These are phyloP conservation scores for Larimichthys polyactis DNA, from an alignment of 2,113 vertebrate species.

Conservation along the genomic window DNA sequence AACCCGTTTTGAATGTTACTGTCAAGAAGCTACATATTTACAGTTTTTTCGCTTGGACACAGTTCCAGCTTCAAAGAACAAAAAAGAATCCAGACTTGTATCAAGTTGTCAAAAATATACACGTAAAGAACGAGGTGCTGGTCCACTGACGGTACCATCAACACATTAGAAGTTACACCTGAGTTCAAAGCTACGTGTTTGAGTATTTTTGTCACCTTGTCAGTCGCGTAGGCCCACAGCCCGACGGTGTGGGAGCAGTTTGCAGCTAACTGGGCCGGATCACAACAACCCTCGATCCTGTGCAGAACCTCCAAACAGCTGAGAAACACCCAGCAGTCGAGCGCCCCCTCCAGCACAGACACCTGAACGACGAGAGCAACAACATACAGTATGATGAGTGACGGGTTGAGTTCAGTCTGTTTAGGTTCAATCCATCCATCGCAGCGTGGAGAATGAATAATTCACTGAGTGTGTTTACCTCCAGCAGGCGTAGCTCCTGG, in stretches of 20 bases:
- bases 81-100: too few species aligned
- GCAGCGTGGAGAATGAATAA: neutral
- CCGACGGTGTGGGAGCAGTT: constrained; percentile 95
- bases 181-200: neutral
- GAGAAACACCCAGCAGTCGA: constrained; percentile 99
- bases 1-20: too few species aligned
- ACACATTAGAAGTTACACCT: neutral
- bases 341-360: constrained; percentile 91
- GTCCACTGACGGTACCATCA: neutral
- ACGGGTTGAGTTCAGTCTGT: neutral
- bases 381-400: neutral
- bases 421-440: neutral
- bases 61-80: too few species aligned
- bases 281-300: constrained; percentile 96
- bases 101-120: too few species aligned
- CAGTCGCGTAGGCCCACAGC: constrained; percentile 96
- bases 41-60: too few species aligned
- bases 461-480: constrained; percentile 81
- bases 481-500: constrained; percentile 94
- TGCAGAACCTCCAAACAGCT: constrained; percentile 98
- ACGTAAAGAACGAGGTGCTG: too few species aligned
- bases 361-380: constrained; percentile 81
- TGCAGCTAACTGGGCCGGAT: constrained; percentile 90
- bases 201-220: constrained; percentile 86
- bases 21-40: too few species aligned